Conservation (phyloP, 2,797 vertebrate species). For the Melanotaenia pygmaea region DNA sequence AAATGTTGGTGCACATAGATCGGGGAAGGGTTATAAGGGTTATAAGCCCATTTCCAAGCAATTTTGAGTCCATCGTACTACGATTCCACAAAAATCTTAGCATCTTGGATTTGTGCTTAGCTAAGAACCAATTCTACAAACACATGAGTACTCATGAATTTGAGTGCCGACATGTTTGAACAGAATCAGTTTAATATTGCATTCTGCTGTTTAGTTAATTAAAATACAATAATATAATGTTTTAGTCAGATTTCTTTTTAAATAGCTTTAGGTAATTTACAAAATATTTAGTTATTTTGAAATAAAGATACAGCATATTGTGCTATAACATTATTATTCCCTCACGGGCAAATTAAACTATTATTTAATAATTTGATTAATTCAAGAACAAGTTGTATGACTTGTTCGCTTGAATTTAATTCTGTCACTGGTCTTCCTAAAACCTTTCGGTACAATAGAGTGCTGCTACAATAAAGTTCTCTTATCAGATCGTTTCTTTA, state of each 20-base stretch:
- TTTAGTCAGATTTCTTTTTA: too few relatives aligned
- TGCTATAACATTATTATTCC: too few relatives aligned
- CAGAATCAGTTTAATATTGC: too few relatives aligned
- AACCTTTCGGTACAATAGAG: neutral
- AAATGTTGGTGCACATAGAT: neutral
- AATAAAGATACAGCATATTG: neutral
- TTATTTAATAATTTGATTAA: too few relatives aligned
- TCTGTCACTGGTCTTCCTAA: neutral
- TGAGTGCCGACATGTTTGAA: too few relatives aligned
- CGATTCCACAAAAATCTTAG: neutral
- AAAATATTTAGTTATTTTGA: neutral
- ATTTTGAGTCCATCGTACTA: neutral
- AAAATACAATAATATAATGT: too few relatives aligned
- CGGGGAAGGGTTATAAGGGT: neutral
- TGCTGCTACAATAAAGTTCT: neutral
- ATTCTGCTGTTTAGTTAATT: too few relatives aligned
- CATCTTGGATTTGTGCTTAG: neutral
- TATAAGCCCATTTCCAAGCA: neutral
- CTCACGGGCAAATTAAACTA: too few relatives aligned
- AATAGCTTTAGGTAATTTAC: neutral
- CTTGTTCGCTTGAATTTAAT: too few relatives aligned
- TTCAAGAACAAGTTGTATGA: too few relatives aligned
- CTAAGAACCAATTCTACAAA: neutral
- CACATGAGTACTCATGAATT: too few relatives aligned
- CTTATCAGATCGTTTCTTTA: neutral